phyloP scores from a whole-genome alignment of 2,888 invertebrate genomes.

The Helleia helle region DNA sequence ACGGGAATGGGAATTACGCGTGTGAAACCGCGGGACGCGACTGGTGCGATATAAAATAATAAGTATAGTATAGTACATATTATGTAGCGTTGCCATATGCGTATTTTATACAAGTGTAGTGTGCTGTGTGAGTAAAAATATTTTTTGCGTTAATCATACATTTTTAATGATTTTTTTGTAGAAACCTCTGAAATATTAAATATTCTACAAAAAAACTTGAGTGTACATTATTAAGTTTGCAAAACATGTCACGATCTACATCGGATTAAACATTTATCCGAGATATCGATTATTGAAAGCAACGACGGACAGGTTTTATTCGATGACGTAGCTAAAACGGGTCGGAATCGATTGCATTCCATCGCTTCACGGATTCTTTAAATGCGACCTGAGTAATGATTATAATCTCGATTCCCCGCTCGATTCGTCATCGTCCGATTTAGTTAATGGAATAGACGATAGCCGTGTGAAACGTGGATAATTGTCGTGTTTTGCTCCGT shows the following conservation, averaged over 20 bases:
- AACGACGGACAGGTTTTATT: conserved; percentile 24
- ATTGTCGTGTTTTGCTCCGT: conserved; percentile 11
- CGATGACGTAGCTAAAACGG: conserved; percentile 70
- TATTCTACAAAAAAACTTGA: too few species aligned
- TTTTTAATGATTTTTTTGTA: too few species aligned
- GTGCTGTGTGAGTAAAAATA: too few species aligned
- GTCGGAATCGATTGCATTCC: conserved; percentile 69
- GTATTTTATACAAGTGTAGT: too few species aligned
- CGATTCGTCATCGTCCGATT: conserved; percentile 71
- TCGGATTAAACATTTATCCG: neutral
- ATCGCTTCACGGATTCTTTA: conserved; percentile 60
- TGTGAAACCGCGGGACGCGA: neutral
- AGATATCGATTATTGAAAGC: conserved; percentile 13
- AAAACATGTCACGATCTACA: neutral
- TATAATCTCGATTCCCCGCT: conserved; percentile 66
- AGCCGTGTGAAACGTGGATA: conserved; percentile 53
- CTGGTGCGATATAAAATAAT: too few species aligned
- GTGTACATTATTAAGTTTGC: conserved; percentile 3
- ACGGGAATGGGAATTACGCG: neutral
- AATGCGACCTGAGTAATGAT: conserved; percentile 62
- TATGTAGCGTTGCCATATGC: too few species aligned
- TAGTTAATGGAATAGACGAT: conserved; percentile 67
- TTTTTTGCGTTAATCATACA: too few species aligned
- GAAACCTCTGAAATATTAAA: too few species aligned
- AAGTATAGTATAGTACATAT: too few species aligned